These are phyloP conservation scores for Tretioscincus oriximinensis DNA, from an alignment of 2,113 vertebrate genomes.

Conservation along the genomic window DNA sequence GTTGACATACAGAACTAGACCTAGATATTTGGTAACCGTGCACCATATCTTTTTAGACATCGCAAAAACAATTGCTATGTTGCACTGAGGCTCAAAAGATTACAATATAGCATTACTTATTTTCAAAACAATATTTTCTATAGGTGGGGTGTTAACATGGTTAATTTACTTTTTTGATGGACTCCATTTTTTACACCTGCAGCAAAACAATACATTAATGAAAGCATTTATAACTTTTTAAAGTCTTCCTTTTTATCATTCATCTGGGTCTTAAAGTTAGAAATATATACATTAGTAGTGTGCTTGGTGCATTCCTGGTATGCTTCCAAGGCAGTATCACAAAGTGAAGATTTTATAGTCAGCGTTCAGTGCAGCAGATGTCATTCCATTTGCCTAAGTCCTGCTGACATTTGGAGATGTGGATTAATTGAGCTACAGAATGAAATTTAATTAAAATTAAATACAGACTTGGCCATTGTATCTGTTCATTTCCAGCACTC, in stretches of 20 bases:
- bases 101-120: background rate
- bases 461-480: constrained; percentile 86
- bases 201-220: background rate
- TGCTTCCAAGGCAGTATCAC: constrained; percentile 73
- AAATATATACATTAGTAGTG: constrained; percentile 62
- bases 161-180: background rate
- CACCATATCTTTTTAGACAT: background rate
- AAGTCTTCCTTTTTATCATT: constrained; percentile 51
- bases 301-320: constrained; percentile 71
- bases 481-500: constrained; percentile 76
- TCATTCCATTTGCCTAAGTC: constrained; percentile 96
- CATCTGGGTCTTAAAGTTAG: constrained; percentile 53
- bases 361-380: constrained; percentile 90
- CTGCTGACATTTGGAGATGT: constrained; percentile 97
- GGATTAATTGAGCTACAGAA: constrained; percentile 89
- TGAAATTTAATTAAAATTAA: constrained; percentile 96
- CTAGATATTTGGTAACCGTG: too few species aligned
- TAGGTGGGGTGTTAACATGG: background rate
- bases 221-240: constrained; percentile 20
- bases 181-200: background rate
- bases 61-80: background rate
- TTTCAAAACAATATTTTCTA: background rate
- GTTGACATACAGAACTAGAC: background rate
- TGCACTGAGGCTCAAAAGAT: background rate
- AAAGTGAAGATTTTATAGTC: constrained; percentile 86